Evolutionary conservation across 2,797 vertebrate genomes (phyloP), one percentile per base, ranked within the genome.

Genomic region (Hoplostethus mediterraneus): DNA sequence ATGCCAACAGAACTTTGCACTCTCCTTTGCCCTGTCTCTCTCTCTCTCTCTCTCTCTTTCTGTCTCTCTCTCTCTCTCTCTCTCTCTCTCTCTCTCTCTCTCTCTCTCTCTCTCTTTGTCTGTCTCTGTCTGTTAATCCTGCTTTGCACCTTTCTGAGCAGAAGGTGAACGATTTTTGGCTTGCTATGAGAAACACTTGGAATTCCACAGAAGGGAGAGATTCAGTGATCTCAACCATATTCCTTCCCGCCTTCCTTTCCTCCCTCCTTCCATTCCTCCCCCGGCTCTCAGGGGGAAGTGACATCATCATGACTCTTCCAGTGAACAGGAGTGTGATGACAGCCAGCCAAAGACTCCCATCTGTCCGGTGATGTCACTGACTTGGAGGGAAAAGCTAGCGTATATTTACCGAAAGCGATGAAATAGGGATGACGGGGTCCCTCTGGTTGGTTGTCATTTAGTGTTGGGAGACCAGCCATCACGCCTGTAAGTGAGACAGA

Each of bases 291-390:
- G 2, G 31, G 16, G 76, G 56, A 73, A 67, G 67, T 87, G 83
- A 88, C 57, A 61, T 82, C 10, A 71, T 81, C 51, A 47, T 73
- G 73, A 80, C 56, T 84, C 65, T 66, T 58, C 28, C 54, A 55
- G 44, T 44, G 14, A 57, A 36, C 42, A 55, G 47, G 55, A 55
- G 47, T 28, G 75, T 55, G 59, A 75, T 56, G 49, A 67, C 53
- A 55, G 2, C 55, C 48, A 65, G 73, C 55, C 28, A 14, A 51
- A 82, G 59, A 73, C 17, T 44, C 59, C 42, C 77, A 71, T 81
- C 73, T 71, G 73, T 56, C 40, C 71, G 38, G 63, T 79, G 77
- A 85, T 66, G 60, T 89, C 66, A 74, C 56, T 42, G 14, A 44
- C n/a, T 33, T 59, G 51, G 14, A 72, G 36, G 56, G 60, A 71